Evolutionary conservation across 2,888 invertebrate species (phyloP), one percentile per base, ranked within the genome.

Genomic region (Tillus elongatus): DNA sequence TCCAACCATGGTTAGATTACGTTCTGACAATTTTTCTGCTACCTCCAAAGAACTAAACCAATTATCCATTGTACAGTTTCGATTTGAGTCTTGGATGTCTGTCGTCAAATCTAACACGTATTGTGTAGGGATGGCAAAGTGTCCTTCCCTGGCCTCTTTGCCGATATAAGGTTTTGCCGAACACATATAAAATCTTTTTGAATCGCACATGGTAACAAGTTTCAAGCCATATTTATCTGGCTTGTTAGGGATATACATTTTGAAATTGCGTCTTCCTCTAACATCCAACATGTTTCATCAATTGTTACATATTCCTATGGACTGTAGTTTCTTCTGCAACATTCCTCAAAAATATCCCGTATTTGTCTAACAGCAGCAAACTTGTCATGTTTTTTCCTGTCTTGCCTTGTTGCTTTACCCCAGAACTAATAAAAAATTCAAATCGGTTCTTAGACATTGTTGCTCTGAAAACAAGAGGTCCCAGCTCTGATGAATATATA

Each of bases 401-500:
- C 30, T 36, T 30, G 1, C 13, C 36, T 36, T 29, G 15, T 36
- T 30, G 12, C 16, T 16, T 30, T 36, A 36, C 30, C 16, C 16
- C 30, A 16, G 30, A 36, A 36, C 30, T 33, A 3, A 33, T 26
- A 9, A 39, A 15, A 35, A 35, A 39, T 13, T 13, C 28, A 19
- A 41, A 30, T 6, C 37, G 30, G 19, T 34, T 37, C 30, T 38
- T 30, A 13, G 30, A 35, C 35, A 38, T 41, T 2, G 27, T 30
- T 10, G 34, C 15, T 27, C 37, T 33, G 27, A 30, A 40, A 31
- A 35, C 11, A 10, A 16, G 33, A 8, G 9, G 12, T 24, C 15
- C 31, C 3, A 33, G 33, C 3, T 31, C 36, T 33, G 30, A 29
- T 29, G 30, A 29, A 29, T 13, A 29, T 29, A 29, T 29, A 29